phyloP scores from a whole-genome alignment of 2,888 invertebrate species.

The Cremastobaeus sp. region DNA sequence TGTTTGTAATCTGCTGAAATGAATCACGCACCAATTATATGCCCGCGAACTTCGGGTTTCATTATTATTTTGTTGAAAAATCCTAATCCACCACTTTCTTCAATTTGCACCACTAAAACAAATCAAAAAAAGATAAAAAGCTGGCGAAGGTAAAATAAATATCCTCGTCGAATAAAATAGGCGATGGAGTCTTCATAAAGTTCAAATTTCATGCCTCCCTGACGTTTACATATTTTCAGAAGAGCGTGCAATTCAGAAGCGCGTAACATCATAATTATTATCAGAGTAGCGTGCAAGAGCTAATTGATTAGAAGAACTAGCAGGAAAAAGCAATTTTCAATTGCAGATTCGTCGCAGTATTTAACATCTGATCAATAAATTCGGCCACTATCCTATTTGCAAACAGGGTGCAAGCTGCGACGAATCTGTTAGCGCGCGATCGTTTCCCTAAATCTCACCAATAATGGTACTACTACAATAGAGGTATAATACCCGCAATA shows the following conservation, averaged over 20 bases:
- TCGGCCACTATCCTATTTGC: conserved; percentile 75
- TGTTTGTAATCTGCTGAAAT: no score
- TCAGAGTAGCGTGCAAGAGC: conserved; percentile 5
- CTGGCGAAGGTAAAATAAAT: no score
- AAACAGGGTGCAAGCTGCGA: conserved; percentile 77
- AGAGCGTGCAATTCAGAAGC: neutral
- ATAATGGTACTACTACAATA: conserved; percentile 75
- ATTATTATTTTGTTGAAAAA: no score
- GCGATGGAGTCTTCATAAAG: conserved; percentile 11
- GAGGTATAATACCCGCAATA: conserved; percentile 73
- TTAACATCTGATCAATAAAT: conserved; percentile 71
- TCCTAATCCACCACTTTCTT: no score
- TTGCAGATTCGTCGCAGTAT: conserved; percentile 66
- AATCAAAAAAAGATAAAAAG: neutral
- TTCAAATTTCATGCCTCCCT: conserved; percentile 23
- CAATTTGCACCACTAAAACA: no score
- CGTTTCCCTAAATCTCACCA: conserved; percentile 77
- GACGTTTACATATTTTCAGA: neutral
- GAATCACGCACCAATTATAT: no score
- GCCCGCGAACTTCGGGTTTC: no score
- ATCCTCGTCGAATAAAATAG: no score
- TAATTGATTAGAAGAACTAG: conserved; percentile 27
- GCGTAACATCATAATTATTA: conserved; percentile 34
- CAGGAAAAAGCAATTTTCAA: conserved; percentile 8
- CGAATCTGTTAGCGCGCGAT: conserved; percentile 76